Conservation (phyloP, 64 coral and sea anemone species). For the Dendronephthya gigantea region DNA sequence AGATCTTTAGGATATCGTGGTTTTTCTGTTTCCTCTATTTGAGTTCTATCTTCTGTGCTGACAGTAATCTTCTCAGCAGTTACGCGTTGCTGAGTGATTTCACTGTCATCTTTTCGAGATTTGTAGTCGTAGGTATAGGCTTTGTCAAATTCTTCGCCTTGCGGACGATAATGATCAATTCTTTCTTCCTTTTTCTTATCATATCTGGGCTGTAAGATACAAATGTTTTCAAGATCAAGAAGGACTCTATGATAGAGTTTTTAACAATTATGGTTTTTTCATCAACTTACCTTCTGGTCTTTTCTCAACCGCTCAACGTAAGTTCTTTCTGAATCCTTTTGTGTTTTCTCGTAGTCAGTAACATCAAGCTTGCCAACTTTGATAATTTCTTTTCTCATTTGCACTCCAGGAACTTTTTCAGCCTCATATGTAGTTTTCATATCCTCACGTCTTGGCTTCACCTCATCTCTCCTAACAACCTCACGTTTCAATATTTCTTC, state of each 20-base stretch:
- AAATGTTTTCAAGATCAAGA: no score
- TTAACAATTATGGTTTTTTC: not conserved
- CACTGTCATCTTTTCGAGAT: not conserved
- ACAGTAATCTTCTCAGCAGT: not conserved
- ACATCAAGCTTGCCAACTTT: not conserved
- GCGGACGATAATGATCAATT: not conserved
- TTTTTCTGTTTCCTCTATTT: not conserved
- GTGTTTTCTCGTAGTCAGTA: not conserved
- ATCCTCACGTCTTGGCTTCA: not conserved
- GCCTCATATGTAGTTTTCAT: not conserved
- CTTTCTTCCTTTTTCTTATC: not conserved
- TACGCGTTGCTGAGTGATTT: not conserved
- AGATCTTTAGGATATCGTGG: not conserved
- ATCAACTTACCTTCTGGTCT: not conserved
- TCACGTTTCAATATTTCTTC: not conserved
- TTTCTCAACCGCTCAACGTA: not conserved
- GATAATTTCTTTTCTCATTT: not conserved
- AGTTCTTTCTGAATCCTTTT: not conserved
- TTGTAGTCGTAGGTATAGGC: not conserved
- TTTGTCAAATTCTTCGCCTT: not conserved
- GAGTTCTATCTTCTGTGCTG: not conserved
- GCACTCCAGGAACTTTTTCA: not conserved
- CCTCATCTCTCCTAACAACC: not conserved
- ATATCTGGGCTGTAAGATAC: not conserved
- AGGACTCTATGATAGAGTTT: no score